Base-by-base conservation (phyloP, 1,140 invertebrate genomes). In the Oncopodura yosiiana region DNA sequence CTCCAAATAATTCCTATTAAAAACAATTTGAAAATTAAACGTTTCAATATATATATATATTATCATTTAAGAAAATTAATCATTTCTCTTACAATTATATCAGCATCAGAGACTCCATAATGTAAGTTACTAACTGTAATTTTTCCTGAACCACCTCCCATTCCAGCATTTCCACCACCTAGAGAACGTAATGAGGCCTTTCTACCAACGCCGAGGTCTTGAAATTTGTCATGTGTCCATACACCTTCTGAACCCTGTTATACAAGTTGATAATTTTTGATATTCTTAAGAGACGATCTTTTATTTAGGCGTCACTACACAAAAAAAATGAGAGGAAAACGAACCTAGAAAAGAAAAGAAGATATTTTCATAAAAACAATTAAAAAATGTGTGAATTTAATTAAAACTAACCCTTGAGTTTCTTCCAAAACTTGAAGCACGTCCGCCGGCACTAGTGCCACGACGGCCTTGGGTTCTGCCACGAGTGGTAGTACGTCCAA, bases 1-100 rank as follows among this genome's bases (percentile, higher is more conserved):
- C 94, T 58, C 86, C 84, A 75, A 98, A 99, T 48, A 99, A 75
- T 75, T 96, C 93, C 81, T 86, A 66, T 4, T 26, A 19, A 51
- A 16, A n/a, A 4, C 11, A 6, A 6, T 24, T 21, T 9, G 23
- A 14, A 27, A 29, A 43, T 9, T 6, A 11, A 49, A 49, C 32
- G 8, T 12, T 49, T 34, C 26, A n/a, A 8, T 50, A n/a, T 39
- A 27, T 16, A 37, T 14, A 49, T 21, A 18, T 21, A 23, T 45
- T 26, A 16, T 32, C 18, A n/a, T 23, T 12, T 24, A 30, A 9
- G 34, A 43, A 43, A 46, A 16, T 36, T 6, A 38, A 32, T 14
- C 8, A 18, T 6, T 21, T 18, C 34, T 2, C 49, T 53, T 56
- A 64, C 62, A 11, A 58, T 52, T 37, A 64, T 61, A 49, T 64